These are phyloP conservation scores for Ormyrus rosae DNA, from an alignment of 2,888 invertebrate species.

Conservation along the genomic window DNA sequence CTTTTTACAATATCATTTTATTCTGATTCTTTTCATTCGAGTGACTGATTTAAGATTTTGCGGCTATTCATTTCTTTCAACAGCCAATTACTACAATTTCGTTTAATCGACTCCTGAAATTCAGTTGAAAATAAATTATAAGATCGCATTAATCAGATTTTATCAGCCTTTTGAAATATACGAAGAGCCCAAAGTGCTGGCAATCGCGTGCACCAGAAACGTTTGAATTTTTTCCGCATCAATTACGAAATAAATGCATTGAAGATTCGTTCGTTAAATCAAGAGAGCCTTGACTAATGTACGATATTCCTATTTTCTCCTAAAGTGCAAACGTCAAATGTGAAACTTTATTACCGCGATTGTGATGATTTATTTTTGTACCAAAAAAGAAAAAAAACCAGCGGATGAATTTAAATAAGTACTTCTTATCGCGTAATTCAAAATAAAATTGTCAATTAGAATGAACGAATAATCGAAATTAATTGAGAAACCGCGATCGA, in stretches of 20 bases:
- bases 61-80: neutral
- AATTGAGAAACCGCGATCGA: too few species aligned
- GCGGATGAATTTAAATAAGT: too few species aligned
- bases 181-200: neutral
- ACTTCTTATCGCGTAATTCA: too few species aligned
- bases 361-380: too few species aligned
- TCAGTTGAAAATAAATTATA: neutral
- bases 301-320: too few species aligned
- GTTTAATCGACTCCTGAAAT: slow-evolving; percentile 2
- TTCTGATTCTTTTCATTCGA: too few species aligned
- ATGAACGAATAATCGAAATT: too few species aligned
- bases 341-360: too few species aligned
- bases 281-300: neutral
- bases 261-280: neutral
- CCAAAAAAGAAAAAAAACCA: too few species aligned
- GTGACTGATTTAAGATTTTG: neutral
- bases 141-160: neutral
- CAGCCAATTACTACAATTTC: slow-evolving; percentile 16
- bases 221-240: slow-evolving; percentile 17
- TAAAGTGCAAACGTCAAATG: too few species aligned
- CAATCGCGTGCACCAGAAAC: slow-evolving; percentile 13
- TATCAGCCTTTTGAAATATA: neutral
- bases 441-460: neutral
- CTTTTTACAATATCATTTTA: too few species aligned
- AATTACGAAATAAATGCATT: neutral